Evolutionary conservation across 2,888 invertebrate genomes (phyloP).

Genomic region (Cheiracanthium punctorium): DNA sequence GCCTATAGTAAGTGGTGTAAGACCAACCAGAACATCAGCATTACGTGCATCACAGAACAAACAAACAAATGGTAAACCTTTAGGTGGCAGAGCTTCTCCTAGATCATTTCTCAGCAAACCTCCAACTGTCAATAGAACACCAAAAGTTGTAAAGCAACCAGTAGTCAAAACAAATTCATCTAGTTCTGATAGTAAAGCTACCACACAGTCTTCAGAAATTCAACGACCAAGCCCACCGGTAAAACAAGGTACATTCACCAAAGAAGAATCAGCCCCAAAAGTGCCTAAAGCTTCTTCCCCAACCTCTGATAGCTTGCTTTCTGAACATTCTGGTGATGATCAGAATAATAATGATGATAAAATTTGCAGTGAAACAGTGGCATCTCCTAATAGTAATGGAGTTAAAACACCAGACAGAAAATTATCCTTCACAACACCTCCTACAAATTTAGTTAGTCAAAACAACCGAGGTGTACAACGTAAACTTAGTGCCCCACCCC

Average conservation of each 20-base stretch:
- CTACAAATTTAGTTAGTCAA: neutral
- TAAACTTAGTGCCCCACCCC: slow-evolving; percentile 58
- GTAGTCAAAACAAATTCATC: slow-evolving; percentile 12
- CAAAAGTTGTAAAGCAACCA: slow-evolving; percentile 8
- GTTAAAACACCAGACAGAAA: slow-evolving; percentile 30
- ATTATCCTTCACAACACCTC: slow-evolving; percentile 16
- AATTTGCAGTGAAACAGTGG: slow-evolving; percentile 7
- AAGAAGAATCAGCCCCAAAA: slow-evolving; percentile 79
- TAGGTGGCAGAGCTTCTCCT: slow-evolving; percentile 44
- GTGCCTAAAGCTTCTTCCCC: slow-evolving; percentile 48
- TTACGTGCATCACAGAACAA: slow-evolving; percentile 66
- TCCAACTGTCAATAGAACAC: slow-evolving; percentile 13
- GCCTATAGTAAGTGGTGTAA: slow-evolving; percentile 59
- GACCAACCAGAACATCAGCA: slow-evolving; percentile 68
- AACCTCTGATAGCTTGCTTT: slow-evolving; percentile 1
- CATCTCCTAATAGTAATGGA: slow-evolving; percentile 24
- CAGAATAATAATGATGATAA: slow-evolving; percentile 53
- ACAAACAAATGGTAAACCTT: slow-evolving; percentile 31
- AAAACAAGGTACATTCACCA: slow-evolving; percentile 93
- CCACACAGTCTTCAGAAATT: slow-evolving; percentile 4
- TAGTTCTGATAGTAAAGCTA: slow-evolving; percentile 14
- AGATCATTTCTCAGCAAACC: slow-evolving; percentile 65
- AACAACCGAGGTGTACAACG: slow-evolving; percentile 38
- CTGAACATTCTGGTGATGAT: slow-evolving; percentile 28
- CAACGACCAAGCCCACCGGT: slow-evolving; percentile 80